These are phyloP conservation scores for Verasper variegatus DNA, from an alignment of 2,113 vertebrate genomes.

Conservation along the genomic window DNA sequence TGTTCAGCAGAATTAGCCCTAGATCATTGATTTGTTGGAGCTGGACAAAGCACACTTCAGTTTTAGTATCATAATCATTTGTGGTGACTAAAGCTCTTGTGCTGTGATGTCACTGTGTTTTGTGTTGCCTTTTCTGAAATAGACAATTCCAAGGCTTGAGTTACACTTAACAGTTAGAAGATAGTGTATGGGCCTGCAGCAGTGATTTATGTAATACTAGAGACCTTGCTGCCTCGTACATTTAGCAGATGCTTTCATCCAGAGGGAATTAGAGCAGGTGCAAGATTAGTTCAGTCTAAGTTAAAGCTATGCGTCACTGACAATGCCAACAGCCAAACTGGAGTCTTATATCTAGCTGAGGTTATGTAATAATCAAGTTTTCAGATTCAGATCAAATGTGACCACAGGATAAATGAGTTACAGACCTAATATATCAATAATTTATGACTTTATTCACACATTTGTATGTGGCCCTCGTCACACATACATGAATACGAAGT, in stretches of 20 bases:
- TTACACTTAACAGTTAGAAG: background rate
- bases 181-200: background rate
- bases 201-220: constrained; percentile 5
- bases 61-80: constrained; percentile 2
- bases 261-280: constrained; percentile 8
- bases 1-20: constrained; percentile 9
- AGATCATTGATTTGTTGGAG: constrained; percentile 9
- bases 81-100: background rate
- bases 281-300: background rate
- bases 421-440: too few relatives aligned
- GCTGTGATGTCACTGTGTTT: background rate
- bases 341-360: background rate
- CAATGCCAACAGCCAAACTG: background rate
- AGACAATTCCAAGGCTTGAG: background rate
- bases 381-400: background rate
- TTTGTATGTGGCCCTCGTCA: background rate
- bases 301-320: constrained; percentile 14
- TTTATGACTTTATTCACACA: too few relatives aligned
- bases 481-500: too few relatives aligned
- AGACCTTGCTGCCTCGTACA: constrained; percentile 5
- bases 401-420: too few relatives aligned
- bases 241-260: constrained; percentile 18
- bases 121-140: constrained; percentile 3
- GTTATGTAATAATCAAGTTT: background rate
- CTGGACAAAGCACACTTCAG: background rate